phyloP scores from a whole-genome alignment of 2,888 invertebrate species.

The Xestia rhomboidea region DNA sequence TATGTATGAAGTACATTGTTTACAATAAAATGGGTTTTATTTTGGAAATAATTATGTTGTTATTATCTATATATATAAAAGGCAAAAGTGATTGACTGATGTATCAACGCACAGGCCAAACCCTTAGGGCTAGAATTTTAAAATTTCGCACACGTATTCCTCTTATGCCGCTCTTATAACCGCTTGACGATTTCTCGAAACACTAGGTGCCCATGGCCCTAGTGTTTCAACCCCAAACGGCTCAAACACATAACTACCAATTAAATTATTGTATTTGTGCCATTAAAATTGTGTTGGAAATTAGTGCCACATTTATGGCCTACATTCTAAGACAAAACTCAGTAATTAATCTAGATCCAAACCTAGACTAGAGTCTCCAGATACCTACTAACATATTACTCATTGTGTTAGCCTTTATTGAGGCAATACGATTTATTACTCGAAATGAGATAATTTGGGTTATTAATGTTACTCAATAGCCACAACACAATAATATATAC shows the following conservation, averaged over 20 bases:
- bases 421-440: slow-evolving; percentile 31
- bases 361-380: slow-evolving; percentile 9
- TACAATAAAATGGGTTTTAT: slow-evolving; percentile 8
- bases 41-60: background rate
- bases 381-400: slow-evolving; percentile 9
- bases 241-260: no score
- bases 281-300: background rate
- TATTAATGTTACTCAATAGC: slow-evolving; percentile 33
- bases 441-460: slow-evolving; percentile 31
- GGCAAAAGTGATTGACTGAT: no score
- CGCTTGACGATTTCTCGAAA: no score
- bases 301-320: background rate
- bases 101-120: no score
- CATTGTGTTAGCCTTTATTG: slow-evolving; percentile 4
- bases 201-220: no score
- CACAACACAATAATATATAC: slow-evolving; percentile 24
- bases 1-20: background rate
- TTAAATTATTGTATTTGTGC: no score
- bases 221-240: no score
- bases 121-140: no score
- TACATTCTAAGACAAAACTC: background rate
- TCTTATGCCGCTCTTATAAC: no score
- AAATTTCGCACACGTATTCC: no score
- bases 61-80: no score
- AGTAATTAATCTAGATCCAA: slow-evolving; percentile 25